phyloP scores from a whole-genome alignment of 35 echinoderm and acorn worm species.

The Apostichopus japonicus region DNA sequence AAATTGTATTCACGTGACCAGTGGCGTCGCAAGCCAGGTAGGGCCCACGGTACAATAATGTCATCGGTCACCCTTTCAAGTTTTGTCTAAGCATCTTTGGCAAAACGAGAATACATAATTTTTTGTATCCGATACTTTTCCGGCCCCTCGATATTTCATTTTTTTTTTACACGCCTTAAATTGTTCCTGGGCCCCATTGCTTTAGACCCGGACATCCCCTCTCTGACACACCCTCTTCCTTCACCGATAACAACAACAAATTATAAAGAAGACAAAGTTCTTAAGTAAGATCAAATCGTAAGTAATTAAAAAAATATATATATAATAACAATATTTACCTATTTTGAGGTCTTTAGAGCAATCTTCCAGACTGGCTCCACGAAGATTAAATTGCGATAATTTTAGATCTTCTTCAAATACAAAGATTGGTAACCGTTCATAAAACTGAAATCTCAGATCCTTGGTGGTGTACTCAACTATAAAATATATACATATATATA shows the following conservation, averaged over 20 bases:
- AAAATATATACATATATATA: not conserved
- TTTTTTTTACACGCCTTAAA: too few species aligned
- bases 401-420: not conserved
- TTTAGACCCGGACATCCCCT: not conserved
- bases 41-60: too few species aligned
- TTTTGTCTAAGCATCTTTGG: too few species aligned
- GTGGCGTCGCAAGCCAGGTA: too few species aligned
- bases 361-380: not conserved
- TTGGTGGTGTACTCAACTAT: constrained; percentile 5
- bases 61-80: too few species aligned
- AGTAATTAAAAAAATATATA: not conserved
- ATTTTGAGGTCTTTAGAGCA: not conserved
- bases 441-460: not conserved
- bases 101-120: too few species aligned
- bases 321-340: not conserved
- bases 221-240: not conserved
- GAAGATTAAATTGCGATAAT: not conserved
- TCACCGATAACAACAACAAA: not conserved
- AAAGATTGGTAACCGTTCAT: not conserved
- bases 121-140: too few species aligned
- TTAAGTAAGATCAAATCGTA: not conserved
- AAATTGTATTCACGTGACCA: too few species aligned
- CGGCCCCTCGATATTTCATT: too few species aligned
- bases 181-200: not conserved
- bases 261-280: not conserved